Evolutionary conservation across 2,888 invertebrate genomes (phyloP).

Genomic region (Tenthredo notha): DNA sequence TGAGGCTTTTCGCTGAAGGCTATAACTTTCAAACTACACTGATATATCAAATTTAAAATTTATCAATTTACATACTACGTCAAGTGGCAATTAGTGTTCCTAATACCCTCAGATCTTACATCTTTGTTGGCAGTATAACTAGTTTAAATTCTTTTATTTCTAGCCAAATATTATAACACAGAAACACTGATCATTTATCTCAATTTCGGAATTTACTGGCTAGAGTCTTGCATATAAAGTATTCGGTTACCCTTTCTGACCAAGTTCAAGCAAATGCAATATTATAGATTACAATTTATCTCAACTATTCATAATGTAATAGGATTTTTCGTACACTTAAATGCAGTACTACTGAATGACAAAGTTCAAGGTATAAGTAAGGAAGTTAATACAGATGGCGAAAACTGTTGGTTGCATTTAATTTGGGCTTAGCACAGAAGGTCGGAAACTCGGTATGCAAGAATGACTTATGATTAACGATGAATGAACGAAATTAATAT

Average conservation of each 20-base stretch:
- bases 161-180: conserved; percentile 18
- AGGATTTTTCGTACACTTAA: not conserved
- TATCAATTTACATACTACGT: conserved; percentile 12
- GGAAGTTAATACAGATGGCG: not conserved
- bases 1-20: conserved; percentile 14
- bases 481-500: not conserved
- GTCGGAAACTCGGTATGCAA: conserved; percentile 1
- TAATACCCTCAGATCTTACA: conserved; percentile 27
- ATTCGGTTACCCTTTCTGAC: not conserved
- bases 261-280: not conserved
- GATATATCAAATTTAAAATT: conserved; percentile 10
- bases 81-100: conserved; percentile 12
- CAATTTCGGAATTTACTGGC: not conserved
- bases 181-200: not conserved
- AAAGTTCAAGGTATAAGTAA: not conserved
- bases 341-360: not conserved
- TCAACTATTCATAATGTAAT: not conserved
- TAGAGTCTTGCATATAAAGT: not conserved
- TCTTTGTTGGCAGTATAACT: conserved; percentile 15
- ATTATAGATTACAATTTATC: not conserved
- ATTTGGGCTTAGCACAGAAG: not conserved
- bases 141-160: not conserved
- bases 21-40: conserved; percentile 9
- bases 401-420: not conserved
- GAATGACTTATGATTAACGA: not conserved